phyloP scores from a whole-genome alignment of 2,113 vertebrate genomes.

The Heloderma charlesbogerti region DNA sequence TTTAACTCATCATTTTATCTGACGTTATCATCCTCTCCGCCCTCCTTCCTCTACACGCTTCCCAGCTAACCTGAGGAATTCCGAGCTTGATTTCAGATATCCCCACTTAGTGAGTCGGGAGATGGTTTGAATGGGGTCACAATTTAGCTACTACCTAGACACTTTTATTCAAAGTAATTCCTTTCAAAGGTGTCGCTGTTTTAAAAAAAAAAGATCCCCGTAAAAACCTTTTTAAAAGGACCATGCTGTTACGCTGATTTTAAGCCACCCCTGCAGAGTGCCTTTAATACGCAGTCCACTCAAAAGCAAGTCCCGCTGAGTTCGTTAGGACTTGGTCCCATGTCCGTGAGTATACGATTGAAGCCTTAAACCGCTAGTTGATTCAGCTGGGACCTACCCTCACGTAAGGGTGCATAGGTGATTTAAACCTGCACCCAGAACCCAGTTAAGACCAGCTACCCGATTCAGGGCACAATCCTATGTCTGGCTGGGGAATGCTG shows the following conservation, averaged over 20 bases:
- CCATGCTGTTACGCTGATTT: too few species aligned
- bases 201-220: background rate
- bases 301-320: background rate
- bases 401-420: background rate
- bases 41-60: too few species aligned
- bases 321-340: background rate
- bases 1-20: background rate
- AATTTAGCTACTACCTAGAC: background rate
- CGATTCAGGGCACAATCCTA: background rate
- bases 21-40: background rate
- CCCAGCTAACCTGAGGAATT: background rate
- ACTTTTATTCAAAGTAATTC: background rate
- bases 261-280: background rate
- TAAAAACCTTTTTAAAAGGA: too few species aligned
- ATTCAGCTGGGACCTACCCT: background rate
- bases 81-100: background rate
- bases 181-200: background rate
- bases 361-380: background rate
- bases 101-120: background rate
- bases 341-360: background rate
- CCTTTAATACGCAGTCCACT: background rate
- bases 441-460: background rate
- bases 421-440: background rate
- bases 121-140: background rate
- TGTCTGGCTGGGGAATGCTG: background rate